Evolutionary conservation across 2,797 vertebrate species (phyloP).

Genomic region (Hylomyscus alleni): DNA sequence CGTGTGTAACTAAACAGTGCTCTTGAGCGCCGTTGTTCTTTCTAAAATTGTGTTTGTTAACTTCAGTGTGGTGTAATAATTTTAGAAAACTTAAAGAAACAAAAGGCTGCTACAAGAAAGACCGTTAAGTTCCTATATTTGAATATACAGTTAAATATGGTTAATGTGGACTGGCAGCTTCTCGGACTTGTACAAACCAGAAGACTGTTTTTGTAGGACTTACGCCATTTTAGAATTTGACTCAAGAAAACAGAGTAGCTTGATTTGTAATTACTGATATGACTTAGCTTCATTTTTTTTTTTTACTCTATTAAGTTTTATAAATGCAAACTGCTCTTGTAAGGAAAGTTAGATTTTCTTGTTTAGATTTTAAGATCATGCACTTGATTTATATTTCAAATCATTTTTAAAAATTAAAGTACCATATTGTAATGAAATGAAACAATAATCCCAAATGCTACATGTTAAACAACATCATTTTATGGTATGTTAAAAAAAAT

Average conservation of each 20-base stretch:
- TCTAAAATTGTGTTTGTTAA: background rate
- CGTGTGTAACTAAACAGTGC: background rate
- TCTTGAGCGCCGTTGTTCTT: background rate
- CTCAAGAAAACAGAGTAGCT: background rate
- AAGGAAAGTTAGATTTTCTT: conserved; percentile 15
- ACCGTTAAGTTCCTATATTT: background rate
- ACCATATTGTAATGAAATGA: background rate
- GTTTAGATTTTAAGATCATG: conserved; percentile 52
- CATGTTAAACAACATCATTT: conserved; percentile 39
- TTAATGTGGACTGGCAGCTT: background rate
- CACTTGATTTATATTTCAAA: background rate
- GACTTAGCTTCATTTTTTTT: background rate
- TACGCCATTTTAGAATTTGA: background rate
- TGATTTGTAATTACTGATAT: background rate
- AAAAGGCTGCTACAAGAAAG: conserved; percentile 13
- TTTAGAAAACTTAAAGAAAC: background rate
- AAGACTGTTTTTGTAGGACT: background rate
- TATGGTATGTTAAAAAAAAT: background rate
- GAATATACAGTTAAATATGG: background rate
- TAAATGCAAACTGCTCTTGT: conserved; percentile 29
- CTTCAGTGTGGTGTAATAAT: background rate
- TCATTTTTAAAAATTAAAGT: conserved; percentile 17
- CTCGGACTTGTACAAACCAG: background rate
- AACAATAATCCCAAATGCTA: conserved; percentile 38
- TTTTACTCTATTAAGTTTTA: conserved; percentile 19